Conservation (phyloP, 1,140 invertebrate genomes). For the Platorchestia sp. region DNA sequence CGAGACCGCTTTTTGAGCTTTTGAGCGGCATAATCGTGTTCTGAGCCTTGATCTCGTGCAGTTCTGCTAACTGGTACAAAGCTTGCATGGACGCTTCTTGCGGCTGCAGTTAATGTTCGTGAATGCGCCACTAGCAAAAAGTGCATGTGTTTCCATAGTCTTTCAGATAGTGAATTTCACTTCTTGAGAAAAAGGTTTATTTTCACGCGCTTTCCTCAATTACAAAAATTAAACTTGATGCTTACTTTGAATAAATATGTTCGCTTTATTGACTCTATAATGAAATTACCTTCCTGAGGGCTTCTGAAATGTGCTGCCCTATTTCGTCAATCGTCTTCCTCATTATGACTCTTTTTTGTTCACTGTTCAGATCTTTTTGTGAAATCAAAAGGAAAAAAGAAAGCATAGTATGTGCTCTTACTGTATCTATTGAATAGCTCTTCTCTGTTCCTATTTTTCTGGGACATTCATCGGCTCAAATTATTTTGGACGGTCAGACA, state of each 20-base stretch:
- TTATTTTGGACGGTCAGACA: neutral
- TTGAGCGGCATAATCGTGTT: neutral
- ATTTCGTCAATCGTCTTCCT: neutral
- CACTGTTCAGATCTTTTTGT: too few relatives aligned
- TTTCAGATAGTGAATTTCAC: neutral
- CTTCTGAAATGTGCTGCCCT: neutral
- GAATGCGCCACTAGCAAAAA: neutral
- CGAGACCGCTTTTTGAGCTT: neutral
- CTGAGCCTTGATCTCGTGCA: neutral
- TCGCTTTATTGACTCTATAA: neutral
- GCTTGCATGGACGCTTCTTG: neutral
- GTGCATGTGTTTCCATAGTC: neutral
- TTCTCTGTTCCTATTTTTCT: neutral
- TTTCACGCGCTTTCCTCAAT: neutral
- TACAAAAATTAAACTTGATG: neutral
- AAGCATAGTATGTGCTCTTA: too few relatives aligned
- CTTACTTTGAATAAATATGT: neutral
- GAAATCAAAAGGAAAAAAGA: too few relatives aligned
- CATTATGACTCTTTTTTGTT: too few relatives aligned
- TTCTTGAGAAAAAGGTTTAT: neutral
- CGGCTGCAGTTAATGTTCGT: neutral
- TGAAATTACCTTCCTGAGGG: neutral
- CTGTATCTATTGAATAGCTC: neutral
- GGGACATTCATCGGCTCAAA: neutral
- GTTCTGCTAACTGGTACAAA: neutral